Percentiles rank a stretch among this genome's conserved stretches.
Evolutionary conservation across 2,113 vertebrate species (phyloP).

Genomic region (Salvelinus fontinalis): DNA sequence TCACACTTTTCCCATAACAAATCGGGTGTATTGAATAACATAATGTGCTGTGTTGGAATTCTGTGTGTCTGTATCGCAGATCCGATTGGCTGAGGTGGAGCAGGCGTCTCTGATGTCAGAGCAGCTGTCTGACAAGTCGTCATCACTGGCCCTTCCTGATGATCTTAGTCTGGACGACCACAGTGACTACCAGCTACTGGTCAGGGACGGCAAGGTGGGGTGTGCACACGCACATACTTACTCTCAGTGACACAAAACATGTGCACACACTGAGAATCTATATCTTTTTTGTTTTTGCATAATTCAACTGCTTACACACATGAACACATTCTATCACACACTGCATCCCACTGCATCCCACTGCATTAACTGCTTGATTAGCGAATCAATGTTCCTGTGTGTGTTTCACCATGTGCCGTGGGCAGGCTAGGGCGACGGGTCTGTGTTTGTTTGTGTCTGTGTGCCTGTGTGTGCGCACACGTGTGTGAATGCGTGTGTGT

Average conservation of each 20-base stretch:
- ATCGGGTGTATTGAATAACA: no score
- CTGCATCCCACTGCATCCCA: no score
- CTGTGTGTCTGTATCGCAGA: conserved; percentile 63
- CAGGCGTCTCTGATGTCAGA: conserved; percentile 89
- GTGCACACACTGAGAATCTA: no score
- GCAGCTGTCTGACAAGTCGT: conserved; percentile 90
- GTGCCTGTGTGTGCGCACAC: background rate
- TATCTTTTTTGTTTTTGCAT: no score
- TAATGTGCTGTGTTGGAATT: no score
- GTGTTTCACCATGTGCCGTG: conserved; percentile 6
- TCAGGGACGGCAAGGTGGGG: conserved; percentile 60
- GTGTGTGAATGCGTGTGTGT: no score
- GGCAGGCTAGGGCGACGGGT: background rate
- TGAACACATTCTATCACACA: no score
- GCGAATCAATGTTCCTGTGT: conserved; percentile 32
- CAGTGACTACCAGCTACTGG: conserved; percentile 77
- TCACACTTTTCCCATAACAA: no score
- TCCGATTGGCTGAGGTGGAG: conserved; percentile 93
- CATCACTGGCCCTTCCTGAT: conserved; percentile 86
- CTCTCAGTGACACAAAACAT: no score
- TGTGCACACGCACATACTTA: background rate
- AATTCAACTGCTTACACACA: no score
- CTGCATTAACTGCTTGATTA: conserved; percentile 41
- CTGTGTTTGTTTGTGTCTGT: background rate
- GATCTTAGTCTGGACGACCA: conserved; percentile 89